Evolutionary conservation across 2,113 vertebrate species (phyloP), one percentile per base, ranked within the genome.

Genomic region (Aegotheles bennettii): DNA sequence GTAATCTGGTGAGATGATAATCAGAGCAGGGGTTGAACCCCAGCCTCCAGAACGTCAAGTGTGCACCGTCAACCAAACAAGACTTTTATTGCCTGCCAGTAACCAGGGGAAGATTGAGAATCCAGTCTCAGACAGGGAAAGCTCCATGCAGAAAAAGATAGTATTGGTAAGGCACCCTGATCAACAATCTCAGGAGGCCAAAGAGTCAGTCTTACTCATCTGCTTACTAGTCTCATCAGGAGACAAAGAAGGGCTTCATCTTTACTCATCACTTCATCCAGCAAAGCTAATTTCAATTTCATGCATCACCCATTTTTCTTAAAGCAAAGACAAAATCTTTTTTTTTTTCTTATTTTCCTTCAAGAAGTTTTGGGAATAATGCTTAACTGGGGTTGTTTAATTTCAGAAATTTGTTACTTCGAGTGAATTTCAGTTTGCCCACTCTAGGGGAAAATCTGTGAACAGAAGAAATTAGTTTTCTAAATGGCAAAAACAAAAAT

Each of bases 251-350:
- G 33, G 28, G 18, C 23, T 87, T 91, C 24, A 56, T 83, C 74
- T 89, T 83, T 40, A 53, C 95, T 79, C 74, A 89, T 76, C 73
- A 35, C 16, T 54, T 91, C 71, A 68, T 38, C 63, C 79, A 86
- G 31, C 40, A 93, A 90, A 88, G 10, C 48, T 77, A 54, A 57
- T 76, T 94, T 79, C 70, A 79, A 71, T 91, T 94, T 90, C 88
- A 94, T 60, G 90, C 61, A 90, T 80, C 70, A 57, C 16, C 12
- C 63, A 80, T 76, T 94, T 90, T 93, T 94, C 71, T 80, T 80
- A 86, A 68, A 93, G n/a, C 21, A 71, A 82, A 87, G 53, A 91
- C 53, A 65, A 88, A 71, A 63, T 57, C 36, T 17, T 51, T 60
- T 33, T 4, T 50, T 35, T 18, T 17, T 21, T 2, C 3, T 16